A percentile compares a stretch with the other conserved stretches of the same genome.
Conservation (phyloP, 2,888 invertebrate genomes). For the Lapara coniferarum region DNA sequence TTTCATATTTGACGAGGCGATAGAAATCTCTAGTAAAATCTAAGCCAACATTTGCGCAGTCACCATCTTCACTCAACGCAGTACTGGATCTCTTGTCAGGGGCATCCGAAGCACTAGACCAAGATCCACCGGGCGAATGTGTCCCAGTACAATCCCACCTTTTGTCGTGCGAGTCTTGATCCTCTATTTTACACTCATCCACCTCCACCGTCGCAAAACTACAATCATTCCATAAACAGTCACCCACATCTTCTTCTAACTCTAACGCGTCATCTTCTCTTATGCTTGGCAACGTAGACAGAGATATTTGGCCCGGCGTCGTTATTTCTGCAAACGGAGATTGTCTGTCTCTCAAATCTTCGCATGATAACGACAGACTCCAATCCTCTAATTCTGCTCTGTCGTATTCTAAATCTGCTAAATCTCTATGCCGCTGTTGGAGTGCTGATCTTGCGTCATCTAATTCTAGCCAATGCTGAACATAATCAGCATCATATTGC, state of each 20-base stretch:
- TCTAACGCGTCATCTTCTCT: slow-evolving; percentile 89
- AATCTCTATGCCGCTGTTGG: slow-evolving; percentile 87
- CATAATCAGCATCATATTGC: slow-evolving; percentile 88
- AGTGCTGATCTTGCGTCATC: slow-evolving; percentile 88
- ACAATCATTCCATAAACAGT: slow-evolving; percentile 90
- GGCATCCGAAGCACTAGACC: slow-evolving; percentile 83
- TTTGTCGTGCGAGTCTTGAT: slow-evolving; percentile 78
- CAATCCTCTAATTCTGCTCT: slow-evolving; percentile 91
- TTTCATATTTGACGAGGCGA: slow-evolving; percentile 91
- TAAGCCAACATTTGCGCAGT: slow-evolving; percentile 86
- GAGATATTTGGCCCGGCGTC: slow-evolving; percentile 85
- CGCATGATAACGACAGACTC: slow-evolving; percentile 89
- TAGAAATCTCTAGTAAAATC: slow-evolving; percentile 92
- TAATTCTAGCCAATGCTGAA: slow-evolving; percentile 89
- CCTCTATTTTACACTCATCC: slow-evolving; percentile 85
- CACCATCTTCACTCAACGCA: slow-evolving; percentile 87
- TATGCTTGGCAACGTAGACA: slow-evolving; percentile 87
- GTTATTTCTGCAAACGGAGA: slow-evolving; percentile 79
- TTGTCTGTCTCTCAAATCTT: slow-evolving; percentile 85
- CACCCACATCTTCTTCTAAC: slow-evolving; percentile 88
- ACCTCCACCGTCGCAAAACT: slow-evolving; percentile 87
- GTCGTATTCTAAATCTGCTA: slow-evolving; percentile 89
- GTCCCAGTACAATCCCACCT: slow-evolving; percentile 86
- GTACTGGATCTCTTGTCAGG: slow-evolving; percentile 88
- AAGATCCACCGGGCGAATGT: slow-evolving; percentile 85